Evolutionary conservation across 2,113 vertebrate species (phyloP).

Genomic region (Rhinolophus ferrumequinum): DNA sequence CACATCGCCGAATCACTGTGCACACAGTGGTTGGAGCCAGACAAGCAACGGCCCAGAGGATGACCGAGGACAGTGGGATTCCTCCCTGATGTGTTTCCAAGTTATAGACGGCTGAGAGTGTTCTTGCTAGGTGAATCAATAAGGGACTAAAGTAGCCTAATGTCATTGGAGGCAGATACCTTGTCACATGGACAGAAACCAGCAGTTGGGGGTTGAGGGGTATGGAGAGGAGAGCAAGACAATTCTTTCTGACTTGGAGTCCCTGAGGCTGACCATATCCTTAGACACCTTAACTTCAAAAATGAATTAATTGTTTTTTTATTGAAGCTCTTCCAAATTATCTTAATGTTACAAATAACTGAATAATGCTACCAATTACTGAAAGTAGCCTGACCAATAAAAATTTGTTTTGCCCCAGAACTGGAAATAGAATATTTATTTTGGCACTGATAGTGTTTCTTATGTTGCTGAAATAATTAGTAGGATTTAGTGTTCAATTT

Average conservation of each 20-base stretch:
- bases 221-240: not conserved
- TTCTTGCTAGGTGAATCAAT: not conserved
- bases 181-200: not conserved
- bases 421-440: not conserved
- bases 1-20: not conserved
- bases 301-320: not conserved
- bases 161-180: not conserved
- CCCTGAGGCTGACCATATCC: not conserved
- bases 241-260: not conserved
- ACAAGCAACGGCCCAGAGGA: accelerated
- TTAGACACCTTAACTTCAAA: not conserved
- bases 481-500: not conserved
- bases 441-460: not conserved
- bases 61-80: not conserved
- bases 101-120: not conserved
- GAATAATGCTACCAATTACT: not conserved
- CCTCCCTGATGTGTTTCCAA: not conserved
- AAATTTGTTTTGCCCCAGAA: not conserved
- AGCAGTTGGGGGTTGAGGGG: accelerated
- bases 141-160: not conserved
- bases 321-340: not conserved
- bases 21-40: not conserved
- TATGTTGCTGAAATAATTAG: not conserved
- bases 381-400: not conserved
- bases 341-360: not conserved